These are phyloP conservation scores for Salminus brasiliensis DNA, from an alignment of 2,113 vertebrate genomes.

Conservation along the genomic window DNA sequence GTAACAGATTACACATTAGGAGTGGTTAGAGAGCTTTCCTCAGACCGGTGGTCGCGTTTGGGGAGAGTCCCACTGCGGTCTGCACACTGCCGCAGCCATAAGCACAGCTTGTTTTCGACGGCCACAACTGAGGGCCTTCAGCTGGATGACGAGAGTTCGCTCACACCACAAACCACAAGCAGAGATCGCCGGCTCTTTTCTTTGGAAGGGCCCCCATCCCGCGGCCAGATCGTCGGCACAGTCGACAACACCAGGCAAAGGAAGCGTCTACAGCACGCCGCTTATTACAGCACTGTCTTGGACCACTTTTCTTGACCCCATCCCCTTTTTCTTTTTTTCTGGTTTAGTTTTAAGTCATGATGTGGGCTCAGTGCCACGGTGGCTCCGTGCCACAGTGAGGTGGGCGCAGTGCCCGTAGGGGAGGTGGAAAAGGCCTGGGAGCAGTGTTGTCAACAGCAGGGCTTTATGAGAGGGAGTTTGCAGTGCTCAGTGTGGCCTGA, in stretches of 20 bases:
- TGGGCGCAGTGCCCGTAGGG: slow-evolving; percentile 1
- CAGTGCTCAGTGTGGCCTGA: background rate
- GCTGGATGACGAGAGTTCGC: slow-evolving; percentile 29
- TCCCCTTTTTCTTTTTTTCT: background rate
- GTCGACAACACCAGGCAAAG: background rate
- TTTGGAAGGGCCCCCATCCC: slow-evolving; percentile 3
- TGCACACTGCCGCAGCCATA: slow-evolving; percentile 47
- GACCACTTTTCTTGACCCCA: background rate
- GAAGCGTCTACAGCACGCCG: background rate
- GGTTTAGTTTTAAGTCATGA: slow-evolving; percentile 9
- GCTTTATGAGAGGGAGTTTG: background rate
- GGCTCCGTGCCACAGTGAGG: slow-evolving; percentile 14
- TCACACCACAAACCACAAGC: slow-evolving; percentile 58
- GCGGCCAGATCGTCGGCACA: background rate
- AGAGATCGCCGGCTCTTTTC: slow-evolving; percentile 2
- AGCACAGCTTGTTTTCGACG: slow-evolving; percentile 42
- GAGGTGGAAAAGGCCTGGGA: background rate
- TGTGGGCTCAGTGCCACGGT: slow-evolving; percentile 29
- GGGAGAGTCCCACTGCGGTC: slow-evolving; percentile 40
- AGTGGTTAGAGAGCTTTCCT: background rate
- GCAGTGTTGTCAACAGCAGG: background rate
- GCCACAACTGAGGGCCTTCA: slow-evolving; percentile 43
- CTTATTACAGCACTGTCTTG: background rate
- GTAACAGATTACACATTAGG: background rate
- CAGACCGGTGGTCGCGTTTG: slow-evolving; percentile 12